These are phyloP conservation scores for Limonius californicus DNA, from an alignment of 1,140 invertebrate species.

Conservation along the genomic window DNA sequence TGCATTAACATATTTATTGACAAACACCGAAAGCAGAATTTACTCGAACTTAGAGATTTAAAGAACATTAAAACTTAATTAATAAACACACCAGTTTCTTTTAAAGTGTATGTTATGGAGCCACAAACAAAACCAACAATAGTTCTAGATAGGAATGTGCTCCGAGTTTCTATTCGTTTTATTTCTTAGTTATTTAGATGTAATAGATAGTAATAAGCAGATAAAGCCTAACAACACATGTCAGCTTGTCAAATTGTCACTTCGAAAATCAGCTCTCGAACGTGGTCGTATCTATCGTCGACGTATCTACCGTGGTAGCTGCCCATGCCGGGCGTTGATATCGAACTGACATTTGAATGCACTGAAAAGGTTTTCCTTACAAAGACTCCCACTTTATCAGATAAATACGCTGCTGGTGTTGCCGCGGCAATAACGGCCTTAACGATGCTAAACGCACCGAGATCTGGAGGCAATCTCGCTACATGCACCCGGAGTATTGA, in stretches of 20 bases:
- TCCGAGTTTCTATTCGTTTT: no score
- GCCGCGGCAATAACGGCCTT: neutral
- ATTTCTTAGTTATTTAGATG: neutral
- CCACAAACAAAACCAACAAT: no score
- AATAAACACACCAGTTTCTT: no score
- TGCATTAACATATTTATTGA: no score
- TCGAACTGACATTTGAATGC: conserved; percentile 8
- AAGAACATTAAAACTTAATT: no score
- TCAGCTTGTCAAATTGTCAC: conserved; percentile 12
- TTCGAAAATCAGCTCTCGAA: neutral
- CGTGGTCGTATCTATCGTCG: conserved; percentile 4
- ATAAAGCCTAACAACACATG: neutral
- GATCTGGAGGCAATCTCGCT: no score
- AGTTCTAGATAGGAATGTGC: no score
- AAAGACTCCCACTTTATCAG: conserved; percentile 1
- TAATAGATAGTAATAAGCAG: conserved; percentile 2
- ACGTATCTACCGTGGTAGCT: neutral
- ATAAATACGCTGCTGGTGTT: neutral
- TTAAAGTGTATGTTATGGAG: no score
- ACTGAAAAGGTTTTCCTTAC: neutral
- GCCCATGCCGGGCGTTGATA: conserved; percentile 5
- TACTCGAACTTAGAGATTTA: no score
- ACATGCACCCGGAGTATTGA: no score
- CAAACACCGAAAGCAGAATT: no score
- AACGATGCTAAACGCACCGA: neutral